Evolutionary conservation across 2,797 vertebrate genomes (phyloP).

Genomic region (Fringilla coelebs): DNA sequence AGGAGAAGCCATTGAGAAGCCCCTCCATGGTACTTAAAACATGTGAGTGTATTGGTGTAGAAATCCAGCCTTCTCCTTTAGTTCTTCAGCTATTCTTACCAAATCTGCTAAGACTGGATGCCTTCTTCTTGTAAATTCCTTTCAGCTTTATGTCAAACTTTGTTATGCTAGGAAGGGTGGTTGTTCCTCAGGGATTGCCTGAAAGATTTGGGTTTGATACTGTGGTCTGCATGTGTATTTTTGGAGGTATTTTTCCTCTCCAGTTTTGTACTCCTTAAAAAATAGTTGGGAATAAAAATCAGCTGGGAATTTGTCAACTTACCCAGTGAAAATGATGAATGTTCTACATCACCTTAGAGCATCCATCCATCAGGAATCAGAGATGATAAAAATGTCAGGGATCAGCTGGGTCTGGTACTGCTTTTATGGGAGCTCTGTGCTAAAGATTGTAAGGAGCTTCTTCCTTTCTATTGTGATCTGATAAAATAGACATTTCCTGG

Average conservation of each 20-base stretch:
- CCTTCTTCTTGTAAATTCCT: not conserved
- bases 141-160: fast-evolving
- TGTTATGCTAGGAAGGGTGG: not conserved
- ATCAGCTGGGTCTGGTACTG: not conserved
- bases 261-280: not conserved
- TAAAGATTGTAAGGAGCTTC: not conserved
- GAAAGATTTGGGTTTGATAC: not conserved
- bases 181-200: not conserved
- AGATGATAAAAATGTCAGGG: not conserved
- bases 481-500: not conserved
- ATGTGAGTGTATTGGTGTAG: not conserved
- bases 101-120: not conserved
- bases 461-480: not conserved
- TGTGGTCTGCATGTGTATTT: not conserved
- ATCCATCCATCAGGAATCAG: not conserved
- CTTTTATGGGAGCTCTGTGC: not conserved
- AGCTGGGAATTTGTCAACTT: not conserved
- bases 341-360: not conserved
- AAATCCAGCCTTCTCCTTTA: not conserved
- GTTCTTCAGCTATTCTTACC: not conserved
- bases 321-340: not conserved
- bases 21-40: not conserved
- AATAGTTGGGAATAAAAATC: not conserved
- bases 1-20: not conserved
- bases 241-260: not conserved